Conservation (phyloP, 2,113 vertebrate species). For the Tylochromis polylepis region DNA sequence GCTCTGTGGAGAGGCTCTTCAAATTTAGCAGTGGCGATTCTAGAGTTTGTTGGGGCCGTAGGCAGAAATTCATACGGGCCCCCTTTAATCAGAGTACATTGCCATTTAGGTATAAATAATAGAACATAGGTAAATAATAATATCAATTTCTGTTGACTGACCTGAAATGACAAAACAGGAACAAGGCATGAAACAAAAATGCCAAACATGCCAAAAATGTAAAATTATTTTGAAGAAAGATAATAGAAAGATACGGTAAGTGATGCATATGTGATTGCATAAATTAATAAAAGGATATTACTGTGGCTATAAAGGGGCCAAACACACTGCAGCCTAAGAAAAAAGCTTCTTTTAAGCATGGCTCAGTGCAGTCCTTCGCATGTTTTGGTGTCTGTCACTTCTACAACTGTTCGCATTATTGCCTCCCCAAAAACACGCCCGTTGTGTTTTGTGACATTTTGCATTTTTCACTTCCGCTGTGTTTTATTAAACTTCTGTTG, state of each 20-base stretch:
- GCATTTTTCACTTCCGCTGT: no score
- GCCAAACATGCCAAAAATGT: fast-evolving
- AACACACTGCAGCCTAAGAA: neutral
- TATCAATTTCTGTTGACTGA: neutral
- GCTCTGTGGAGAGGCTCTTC: neutral
- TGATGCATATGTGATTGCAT: fast-evolving
- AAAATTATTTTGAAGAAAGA: neutral
- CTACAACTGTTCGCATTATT: neutral
- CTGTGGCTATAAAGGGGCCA: neutral
- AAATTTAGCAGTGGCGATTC: fast-evolving
- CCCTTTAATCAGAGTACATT: neutral
- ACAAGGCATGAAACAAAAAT: neutral
- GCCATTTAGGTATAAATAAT: neutral
- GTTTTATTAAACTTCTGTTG: fast-evolving
- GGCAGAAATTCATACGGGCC: neutral
- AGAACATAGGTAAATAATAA: neutral
- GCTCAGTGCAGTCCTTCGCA: neutral
- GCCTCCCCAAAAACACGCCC: neutral
- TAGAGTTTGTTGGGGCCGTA: neutral
- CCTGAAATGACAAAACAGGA: neutral
- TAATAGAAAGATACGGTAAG: neutral
- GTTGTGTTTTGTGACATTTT: neutral
- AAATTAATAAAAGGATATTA: neutral
- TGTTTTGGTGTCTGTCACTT: neutral
- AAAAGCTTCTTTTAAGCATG: neutral